Conservation (phyloP, 2,113 vertebrate genomes). For the Anas platyrhynchos region DNA sequence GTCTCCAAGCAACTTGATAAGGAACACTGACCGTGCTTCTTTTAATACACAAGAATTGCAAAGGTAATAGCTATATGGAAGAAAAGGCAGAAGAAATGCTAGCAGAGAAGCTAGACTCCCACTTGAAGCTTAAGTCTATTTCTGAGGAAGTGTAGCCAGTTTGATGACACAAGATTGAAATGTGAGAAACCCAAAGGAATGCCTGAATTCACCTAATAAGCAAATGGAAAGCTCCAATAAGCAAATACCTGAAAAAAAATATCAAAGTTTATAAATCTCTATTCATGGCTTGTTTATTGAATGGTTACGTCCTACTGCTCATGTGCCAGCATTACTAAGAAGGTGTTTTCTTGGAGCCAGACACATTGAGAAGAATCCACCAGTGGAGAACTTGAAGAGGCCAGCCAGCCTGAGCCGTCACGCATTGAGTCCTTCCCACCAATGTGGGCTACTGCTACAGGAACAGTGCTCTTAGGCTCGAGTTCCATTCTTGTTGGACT, state of each 20-base stretch:
- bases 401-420: neutral
- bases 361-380: neutral
- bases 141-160: neutral
- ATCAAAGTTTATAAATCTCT: neutral
- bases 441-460: neutral
- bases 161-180: accelerated
- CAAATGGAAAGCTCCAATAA: neutral
- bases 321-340: neutral
- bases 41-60: neutral
- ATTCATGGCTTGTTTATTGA: neutral
- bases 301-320: neutral
- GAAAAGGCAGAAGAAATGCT: neutral
- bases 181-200: neutral
- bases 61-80: neutral
- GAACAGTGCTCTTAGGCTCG: accelerated
- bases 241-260: neutral
- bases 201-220: neutral
- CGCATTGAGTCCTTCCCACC: neutral
- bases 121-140: neutral
- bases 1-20: neutral
- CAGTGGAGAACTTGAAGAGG: neutral
- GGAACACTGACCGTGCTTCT: neutral
- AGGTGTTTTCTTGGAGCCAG: neutral
- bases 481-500: neutral
- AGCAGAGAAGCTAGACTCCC: neutral